These are phyloP conservation scores for Zosterops hypoxanthus DNA, from an alignment of 2,113 vertebrate species.

Conservation along the genomic window DNA sequence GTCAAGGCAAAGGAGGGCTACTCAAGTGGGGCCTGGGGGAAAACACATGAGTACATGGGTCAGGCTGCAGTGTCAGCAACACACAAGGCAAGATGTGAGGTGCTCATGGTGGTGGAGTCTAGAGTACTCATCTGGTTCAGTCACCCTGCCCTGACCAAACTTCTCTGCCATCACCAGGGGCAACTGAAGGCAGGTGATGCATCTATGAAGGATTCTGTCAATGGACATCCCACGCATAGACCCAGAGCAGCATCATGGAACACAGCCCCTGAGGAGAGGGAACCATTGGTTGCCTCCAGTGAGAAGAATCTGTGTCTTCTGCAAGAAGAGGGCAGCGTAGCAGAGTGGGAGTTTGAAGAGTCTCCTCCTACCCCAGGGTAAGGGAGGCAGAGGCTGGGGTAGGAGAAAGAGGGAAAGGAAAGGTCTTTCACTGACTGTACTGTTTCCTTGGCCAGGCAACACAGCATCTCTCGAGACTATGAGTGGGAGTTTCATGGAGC, in stretches of 20 bases:
- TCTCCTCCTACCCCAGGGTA: conserved; percentile 15
- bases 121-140: neutral
- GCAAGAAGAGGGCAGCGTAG: neutral
- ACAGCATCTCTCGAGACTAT: conserved; percentile 77
- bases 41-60: neutral
- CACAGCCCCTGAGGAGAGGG: neutral
- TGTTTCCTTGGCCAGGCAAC: conserved; percentile 61
- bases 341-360: conserved; percentile 50
- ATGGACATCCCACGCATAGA: neutral
- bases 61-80: neutral
- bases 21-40: neutral
- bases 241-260: neutral
- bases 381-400: neutral
- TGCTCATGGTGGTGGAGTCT: neutral
- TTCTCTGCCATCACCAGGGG: conserved; percentile 32
- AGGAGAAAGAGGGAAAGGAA: neutral
- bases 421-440: neutral
- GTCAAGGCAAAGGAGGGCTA: neutral
- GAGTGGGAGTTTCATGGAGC: conserved; percentile 76
- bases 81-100: neutral
- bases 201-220: neutral
- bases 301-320: neutral
- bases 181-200: conserved; percentile 5
- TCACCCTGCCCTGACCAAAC: neutral
- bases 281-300: neutral